phyloP scores from a whole-genome alignment of 2,113 vertebrate species.

The Thermophis baileyi region DNA sequence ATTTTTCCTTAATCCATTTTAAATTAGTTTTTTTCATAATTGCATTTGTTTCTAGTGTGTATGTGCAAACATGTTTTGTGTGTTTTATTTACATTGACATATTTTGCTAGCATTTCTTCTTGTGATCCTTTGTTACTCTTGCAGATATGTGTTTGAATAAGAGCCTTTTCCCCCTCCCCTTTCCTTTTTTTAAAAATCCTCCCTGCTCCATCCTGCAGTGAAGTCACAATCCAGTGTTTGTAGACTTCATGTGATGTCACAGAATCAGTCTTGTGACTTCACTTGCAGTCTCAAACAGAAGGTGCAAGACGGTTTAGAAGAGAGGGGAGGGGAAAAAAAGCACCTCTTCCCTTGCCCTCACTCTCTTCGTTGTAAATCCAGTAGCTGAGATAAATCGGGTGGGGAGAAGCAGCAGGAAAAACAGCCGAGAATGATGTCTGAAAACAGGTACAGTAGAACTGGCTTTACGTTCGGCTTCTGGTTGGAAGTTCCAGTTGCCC shows the following conservation, averaged over 20 bases:
- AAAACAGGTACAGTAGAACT: constrained; percentile 65
- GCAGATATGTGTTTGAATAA: constrained; percentile 69
- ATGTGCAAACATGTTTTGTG: background rate
- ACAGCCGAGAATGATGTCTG: constrained; percentile 67
- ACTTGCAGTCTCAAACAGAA: constrained; percentile 68
- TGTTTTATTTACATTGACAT: constrained; percentile 27
- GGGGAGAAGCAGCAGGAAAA: constrained; percentile 62
- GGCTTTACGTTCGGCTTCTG: constrained; percentile 55
- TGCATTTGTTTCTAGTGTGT: constrained; percentile 32
- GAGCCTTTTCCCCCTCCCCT: constrained; percentile 60
- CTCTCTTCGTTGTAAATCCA: constrained; percentile 51
- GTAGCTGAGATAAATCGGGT: constrained; percentile 58
- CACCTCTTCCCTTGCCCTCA: constrained; percentile 30
- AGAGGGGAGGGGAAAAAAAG: constrained; percentile 46
- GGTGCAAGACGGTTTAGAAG: constrained; percentile 65
- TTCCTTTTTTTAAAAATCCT: constrained; percentile 42
- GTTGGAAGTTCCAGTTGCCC: constrained; percentile 69
- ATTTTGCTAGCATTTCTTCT: constrained; percentile 21
- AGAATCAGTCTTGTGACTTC: constrained; percentile 75
- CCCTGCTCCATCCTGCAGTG: constrained; percentile 66
- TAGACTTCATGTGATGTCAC: constrained; percentile 75
- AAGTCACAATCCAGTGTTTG: constrained; percentile 75
- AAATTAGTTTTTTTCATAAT: background rate
- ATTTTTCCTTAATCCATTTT: background rate
- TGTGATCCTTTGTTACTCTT: constrained; percentile 64